These are phyloP conservation scores for Chionomys nivalis DNA, from an alignment of 2,113 vertebrate species.

Conservation along the genomic window DNA sequence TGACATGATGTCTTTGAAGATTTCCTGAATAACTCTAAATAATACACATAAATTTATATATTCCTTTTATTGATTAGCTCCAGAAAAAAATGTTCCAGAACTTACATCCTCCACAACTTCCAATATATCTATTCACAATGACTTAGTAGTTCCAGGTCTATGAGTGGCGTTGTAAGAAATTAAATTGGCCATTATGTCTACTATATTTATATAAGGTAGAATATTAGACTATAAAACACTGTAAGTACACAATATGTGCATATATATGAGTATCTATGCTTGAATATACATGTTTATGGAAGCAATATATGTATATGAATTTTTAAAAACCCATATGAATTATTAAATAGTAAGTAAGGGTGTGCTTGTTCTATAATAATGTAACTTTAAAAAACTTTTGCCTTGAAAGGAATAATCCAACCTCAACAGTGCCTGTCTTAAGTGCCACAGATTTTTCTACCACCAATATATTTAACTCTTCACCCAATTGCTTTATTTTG, in stretches of 20 bases:
- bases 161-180: not conserved
- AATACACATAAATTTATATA: not conserved
- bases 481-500: not conserved
- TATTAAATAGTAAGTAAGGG: not conserved
- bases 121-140: not conserved
- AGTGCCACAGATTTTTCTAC: not conserved
- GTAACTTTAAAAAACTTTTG: not conserved
- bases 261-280: not conserved
- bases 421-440: not conserved
- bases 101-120: not conserved
- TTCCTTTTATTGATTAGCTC: not conserved
- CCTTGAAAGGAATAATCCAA: not conserved
- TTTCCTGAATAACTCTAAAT: not conserved
- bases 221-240: not conserved
- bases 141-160: not conserved
- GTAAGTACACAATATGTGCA: not conserved
- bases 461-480: not conserved
- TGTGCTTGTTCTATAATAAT: not conserved
- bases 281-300: not conserved
- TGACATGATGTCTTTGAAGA: not conserved
- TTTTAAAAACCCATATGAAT: not conserved
- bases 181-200: not conserved
- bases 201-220: not conserved
- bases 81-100: not conserved
- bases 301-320: not conserved